Base-by-base conservation (phyloP, 2,797 vertebrate species). In the Fistularia commersonii region DNA sequence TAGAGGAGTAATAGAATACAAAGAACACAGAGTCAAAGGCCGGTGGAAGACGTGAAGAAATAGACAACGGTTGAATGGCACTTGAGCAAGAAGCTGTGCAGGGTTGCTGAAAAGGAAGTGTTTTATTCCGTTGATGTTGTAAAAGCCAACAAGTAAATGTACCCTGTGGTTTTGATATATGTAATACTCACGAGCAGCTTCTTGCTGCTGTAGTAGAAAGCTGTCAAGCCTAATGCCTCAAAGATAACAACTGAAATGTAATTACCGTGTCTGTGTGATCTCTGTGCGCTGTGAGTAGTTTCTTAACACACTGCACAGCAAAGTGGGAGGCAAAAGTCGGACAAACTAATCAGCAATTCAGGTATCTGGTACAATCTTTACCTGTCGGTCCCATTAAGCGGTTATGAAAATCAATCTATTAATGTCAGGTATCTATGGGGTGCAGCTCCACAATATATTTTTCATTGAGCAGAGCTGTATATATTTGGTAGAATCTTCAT, bases 191-290 rank as follows among this genome's bases (percentile, higher is more conserved):
- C 10, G 48, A 44, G 34, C 50, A 55, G 41, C 41, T 13, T 61
- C 43, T 63, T 15, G 64, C 11, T 48, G 45, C 48, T 64, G 47
- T 68, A 54, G 45, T 58, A 5, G 42, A 34, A 45, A 38, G 35
- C 70, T 54, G 40, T 48, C 62, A 42, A 48, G 48, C 51, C 46
- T 13, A 33, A 41, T 58, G 66, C 49, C 47, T 47, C 42, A 54
- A 45, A 64, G 58, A 78, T 80, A 72, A 69, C 69, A 47, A 56
- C 42, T 9, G 11, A 72, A 79, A 77, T 81, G 60, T 64, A 71
- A 80, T 77, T 64, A 77, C 60, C 47, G 41, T 57, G 50, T 32
- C 23, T 69, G 71, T 65, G 68, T 64, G 52, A 76, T 48, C 56
- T 47, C 53, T 62, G 58, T 58, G 72, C 15, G 61, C n/a, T 45